phyloP scores from a whole-genome alignment of 2,797 vertebrate genomes.

The Enteromius afrohamiltoni region DNA sequence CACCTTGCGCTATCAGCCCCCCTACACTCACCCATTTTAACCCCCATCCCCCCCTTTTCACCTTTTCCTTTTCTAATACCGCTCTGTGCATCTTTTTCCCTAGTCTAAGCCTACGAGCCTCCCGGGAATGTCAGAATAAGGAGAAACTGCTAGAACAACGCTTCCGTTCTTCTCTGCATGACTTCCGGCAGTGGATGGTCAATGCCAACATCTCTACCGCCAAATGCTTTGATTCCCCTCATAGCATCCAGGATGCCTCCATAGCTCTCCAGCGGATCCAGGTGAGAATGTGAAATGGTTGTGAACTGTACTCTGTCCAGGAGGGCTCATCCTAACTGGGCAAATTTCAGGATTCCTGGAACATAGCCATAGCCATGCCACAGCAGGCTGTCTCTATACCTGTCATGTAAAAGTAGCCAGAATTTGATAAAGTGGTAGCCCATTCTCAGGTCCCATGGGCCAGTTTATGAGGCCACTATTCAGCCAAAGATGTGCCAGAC shows the following conservation, averaged over 20 bases:
- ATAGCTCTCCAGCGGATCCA: conserved; percentile 91
- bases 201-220: conserved; percentile 90
- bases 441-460: conserved; percentile 53
- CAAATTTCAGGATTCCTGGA: conserved; percentile 2
- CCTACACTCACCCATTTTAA: not conserved
- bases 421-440: conserved; percentile 52
- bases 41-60: not conserved
- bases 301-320: not conserved
- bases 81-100: not conserved
- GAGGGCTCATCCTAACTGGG: not conserved
- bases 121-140: conserved; percentile 91
- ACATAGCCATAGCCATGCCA: conserved; percentile 23
- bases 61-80: not conserved
- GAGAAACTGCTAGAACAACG: conserved; percentile 92
- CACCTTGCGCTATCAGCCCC: conserved; percentile 32
- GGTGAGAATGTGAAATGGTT: conserved; percentile 71
- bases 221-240: conserved; percentile 93
- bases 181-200: conserved; percentile 96
- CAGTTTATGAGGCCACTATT: conserved; percentile 54
- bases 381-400: conserved; percentile 37
- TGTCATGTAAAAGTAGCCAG: conserved; percentile 47
- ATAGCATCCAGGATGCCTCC: conserved; percentile 86
- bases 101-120: conserved; percentile 91
- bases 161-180: conserved; percentile 85
- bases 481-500: conserved; percentile 55